Base-by-base conservation (phyloP, 2,888 invertebrate species). In the Electrophaes corylata region DNA sequence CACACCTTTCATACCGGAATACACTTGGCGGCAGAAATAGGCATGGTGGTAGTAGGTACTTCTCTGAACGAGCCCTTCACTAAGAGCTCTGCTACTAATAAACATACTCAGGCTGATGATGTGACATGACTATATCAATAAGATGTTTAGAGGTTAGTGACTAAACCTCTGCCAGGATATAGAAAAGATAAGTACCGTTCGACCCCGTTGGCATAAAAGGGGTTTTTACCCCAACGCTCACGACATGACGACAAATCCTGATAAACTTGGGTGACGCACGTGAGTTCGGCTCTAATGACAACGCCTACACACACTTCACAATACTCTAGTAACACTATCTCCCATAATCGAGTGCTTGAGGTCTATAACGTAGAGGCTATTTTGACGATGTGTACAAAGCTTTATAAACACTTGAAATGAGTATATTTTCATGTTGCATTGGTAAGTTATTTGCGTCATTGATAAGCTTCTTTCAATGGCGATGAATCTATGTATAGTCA, bases 261-360 rank as follows among this genome's bases (percentile, higher is more conserved):
- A 79, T 80, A 78, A 82, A 79, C 73, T 69, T 74, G 77, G 83
- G 77, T 88, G 89, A 90, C 90, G 89, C 88, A 89, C 84, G 76
- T 69, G 70, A 67, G 67, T 69, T 23, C 35, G 26, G 73, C 73
- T 68, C 56, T 68, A 71, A 75, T 71, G 69, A 75, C 72, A 70
- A 64, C 81, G 67, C 90, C 88, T 79, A 88, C 74, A 75, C 79
- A 76, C 79, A 76, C 76, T 80, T 72, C 72, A 72, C 67, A 70
- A 48, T 48, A 52, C 23, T 51, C 12, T 33, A 31, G 60, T 67
- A 70, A 70, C 75, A 73, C 72, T 78, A 79, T 79, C 77, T 72
- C 65, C 65, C 69, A 67, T 79, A 78, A 84, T 79, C 74, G 66
- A 70, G 66, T 74, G 71, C 61, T 65, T 68, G 69, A 64, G 64